These are phyloP conservation scores for Vanessa atalanta DNA, from an alignment of 1,140 invertebrate species.

Conservation along the genomic window DNA sequence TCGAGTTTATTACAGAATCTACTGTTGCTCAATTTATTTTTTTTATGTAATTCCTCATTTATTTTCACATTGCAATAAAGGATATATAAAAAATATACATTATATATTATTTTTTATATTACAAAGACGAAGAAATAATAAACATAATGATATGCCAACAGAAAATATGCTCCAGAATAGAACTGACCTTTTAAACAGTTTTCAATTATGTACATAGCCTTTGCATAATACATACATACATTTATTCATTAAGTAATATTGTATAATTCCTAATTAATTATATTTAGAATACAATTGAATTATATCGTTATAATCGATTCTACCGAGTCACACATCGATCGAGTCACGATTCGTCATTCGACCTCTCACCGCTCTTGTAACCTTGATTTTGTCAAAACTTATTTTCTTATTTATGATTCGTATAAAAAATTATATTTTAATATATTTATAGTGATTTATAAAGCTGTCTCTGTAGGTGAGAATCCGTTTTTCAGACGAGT, in stretches of 20 bases:
- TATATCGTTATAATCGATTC: neutral
- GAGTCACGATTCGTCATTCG: slow-evolving; percentile 7
- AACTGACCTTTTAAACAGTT: neutral
- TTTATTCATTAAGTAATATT: neutral
- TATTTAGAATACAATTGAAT: slow-evolving; percentile 22
- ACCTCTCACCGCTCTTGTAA: neutral
- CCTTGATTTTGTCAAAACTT: neutral
- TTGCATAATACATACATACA: neutral
- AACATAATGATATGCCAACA: neutral
- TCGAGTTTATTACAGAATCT: too few relatives aligned
- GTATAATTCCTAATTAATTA: slow-evolving; percentile 13
- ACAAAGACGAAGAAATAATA: too few relatives aligned
- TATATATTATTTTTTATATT: neutral
- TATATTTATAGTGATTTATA: too few relatives aligned
- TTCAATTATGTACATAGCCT: neutral
- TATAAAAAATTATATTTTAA: too few relatives aligned
- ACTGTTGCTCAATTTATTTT: too few relatives aligned
- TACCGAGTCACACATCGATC: neutral
- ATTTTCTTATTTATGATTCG: neutral
- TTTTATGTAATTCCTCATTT: too few relatives aligned
- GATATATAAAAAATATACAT: too few relatives aligned
- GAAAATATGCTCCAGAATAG: neutral
- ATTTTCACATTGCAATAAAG: too few relatives aligned
- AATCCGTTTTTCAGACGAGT: too few relatives aligned
- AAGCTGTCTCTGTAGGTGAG: too few relatives aligned